Percentiles rank a stretch among this genome's conserved stretches.
Conservation (phyloP, 1,140 invertebrate species). For the Ceratosolen solmsi region DNA sequence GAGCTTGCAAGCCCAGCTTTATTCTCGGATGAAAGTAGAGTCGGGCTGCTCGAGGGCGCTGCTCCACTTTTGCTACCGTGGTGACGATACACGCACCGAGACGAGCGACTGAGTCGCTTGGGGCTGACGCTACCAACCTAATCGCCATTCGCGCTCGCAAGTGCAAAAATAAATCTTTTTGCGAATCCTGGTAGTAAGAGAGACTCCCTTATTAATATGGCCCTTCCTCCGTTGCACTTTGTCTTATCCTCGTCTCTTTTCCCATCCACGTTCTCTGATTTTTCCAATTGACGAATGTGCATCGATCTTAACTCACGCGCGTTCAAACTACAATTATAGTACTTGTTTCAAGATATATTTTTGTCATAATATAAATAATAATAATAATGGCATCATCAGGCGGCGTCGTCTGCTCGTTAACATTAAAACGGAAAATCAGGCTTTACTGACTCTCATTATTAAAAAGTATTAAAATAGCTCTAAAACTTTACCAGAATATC, state of each 20-base stretch:
- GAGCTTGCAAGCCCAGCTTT: slow-evolving; percentile 50
- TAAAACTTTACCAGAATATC: too few relatives aligned
- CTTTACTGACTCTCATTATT: too few relatives aligned
- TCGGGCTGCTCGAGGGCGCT: slow-evolving; percentile 59
- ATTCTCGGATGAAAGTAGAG: slow-evolving; percentile 50
- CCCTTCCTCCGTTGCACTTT: too few relatives aligned
- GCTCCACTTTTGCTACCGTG: slow-evolving; percentile 59
- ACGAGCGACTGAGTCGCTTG: slow-evolving; percentile 5
- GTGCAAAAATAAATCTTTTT: slow-evolving; percentile 23
- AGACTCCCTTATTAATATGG: not conserved
- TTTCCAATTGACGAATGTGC: not conserved
- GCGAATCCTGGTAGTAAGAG: not conserved
- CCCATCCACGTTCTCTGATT: too few relatives aligned
- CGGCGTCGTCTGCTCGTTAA: too few relatives aligned
- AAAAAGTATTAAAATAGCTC: too few relatives aligned
- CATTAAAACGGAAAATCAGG: too few relatives aligned
- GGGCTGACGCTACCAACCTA: slow-evolving; percentile 50
- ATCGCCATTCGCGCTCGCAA: not conserved
- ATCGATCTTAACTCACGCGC: too few relatives aligned
- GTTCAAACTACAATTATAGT: too few relatives aligned
- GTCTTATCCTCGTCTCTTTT: not conserved
- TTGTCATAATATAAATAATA: too few relatives aligned
- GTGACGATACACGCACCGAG: slow-evolving; percentile 37
- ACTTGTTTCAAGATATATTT: too few relatives aligned
- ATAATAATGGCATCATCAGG: not conserved